Evolutionary conservation across 1,140 invertebrate genomes (phyloP), one percentile per base, ranked within the genome.

Genomic region (Acromyrmex echinatior): DNA sequence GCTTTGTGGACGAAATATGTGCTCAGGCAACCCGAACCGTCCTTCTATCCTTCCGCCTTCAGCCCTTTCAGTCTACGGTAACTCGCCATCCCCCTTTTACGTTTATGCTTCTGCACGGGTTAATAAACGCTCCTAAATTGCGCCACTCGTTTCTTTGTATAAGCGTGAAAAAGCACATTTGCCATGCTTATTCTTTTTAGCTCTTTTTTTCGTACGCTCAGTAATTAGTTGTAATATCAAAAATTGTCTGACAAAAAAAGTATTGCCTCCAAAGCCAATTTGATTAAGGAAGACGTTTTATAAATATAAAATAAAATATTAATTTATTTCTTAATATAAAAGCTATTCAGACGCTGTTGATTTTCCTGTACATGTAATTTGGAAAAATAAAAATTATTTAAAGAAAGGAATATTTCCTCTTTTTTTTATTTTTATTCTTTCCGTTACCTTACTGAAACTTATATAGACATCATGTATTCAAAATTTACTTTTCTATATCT

Each of bases 81-180:
- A 78, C 73, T 82, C 53, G 68, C 39, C 35, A 35, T 35, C 12
- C 10, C 10, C 53, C 79, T 49, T 25, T 58, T 49, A 56, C 60
- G 68, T 82, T 73, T 82, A 82, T 53, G n/a, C 12, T 25, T 56
- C 12, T 73, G 53, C 45, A 18, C 39, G 53, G 18, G 35, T 73
- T 82, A 82, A 82, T 82, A 82, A 82, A 82, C 25, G 56, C 53
- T 39, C 35, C 39, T 82, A 82, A 49, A 82, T 82, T 82, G 73
- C 25, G 7, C 10, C 39, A 45, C 25, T 16, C 66, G 25, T n/a
- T 62, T 7, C 35, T 49, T 73, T 28, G 3, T n/a, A 31, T 31
- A 39, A 66, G 21, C 10, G 63, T 10, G 35, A 56, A 78, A 78
- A 78, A 77, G 49, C 56, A 9, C 25, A 45, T n/a, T 60, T 25